Evolutionary conservation across 1,140 invertebrate species (phyloP), one percentile per base, ranked within the genome.

Genomic region (Vanessa atalanta): DNA sequence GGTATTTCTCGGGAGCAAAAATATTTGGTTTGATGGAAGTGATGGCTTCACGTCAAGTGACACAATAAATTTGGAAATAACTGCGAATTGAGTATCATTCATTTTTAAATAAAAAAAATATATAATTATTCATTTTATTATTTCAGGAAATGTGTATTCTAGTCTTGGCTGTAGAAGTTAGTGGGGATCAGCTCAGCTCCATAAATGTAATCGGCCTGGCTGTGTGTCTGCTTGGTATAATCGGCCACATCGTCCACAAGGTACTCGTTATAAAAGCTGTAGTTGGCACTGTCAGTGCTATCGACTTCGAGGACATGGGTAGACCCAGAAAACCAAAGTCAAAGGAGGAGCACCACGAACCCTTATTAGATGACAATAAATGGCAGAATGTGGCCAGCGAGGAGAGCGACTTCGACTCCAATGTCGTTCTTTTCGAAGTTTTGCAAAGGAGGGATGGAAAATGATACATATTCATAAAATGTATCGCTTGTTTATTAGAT

Each of bases 141-240:
- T 87, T 92, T 77, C 88, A 98, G 97, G 98, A 99, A 95, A 95
- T 99, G 79, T 96, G 96, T 83, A 98, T 97, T 75, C 90, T 99
- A 73, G 94, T 96, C 11, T 89, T 99, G 81, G 98, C 98, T 14
- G 96, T 98, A 72, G 94, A 96, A 79, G 95, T 96, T 70, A 97
- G 97, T 85, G 97, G 97, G 15, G 98, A 99, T 89, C 93, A 95
- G 79, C 95, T 99, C 82, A 97, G 95, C 73, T 83, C 93, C 2
- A 93, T 99, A 3, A 99, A 99, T 93, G 94, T 96, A 20, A 91
- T 97, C 26, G 99, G 99, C 3, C 91, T 99, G 50, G 87, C 97
- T 11, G 93, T 99, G 13, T 99, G 98, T 88, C 92, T 99, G 73
- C 93, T 95, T 64, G 99, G 99, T 66, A 99, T 99, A 79, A 94